Evolutionary conservation across 2,797 vertebrate species (phyloP), one percentile per base, ranked within the genome.

Genomic region (Craterocephalus amniculus): DNA sequence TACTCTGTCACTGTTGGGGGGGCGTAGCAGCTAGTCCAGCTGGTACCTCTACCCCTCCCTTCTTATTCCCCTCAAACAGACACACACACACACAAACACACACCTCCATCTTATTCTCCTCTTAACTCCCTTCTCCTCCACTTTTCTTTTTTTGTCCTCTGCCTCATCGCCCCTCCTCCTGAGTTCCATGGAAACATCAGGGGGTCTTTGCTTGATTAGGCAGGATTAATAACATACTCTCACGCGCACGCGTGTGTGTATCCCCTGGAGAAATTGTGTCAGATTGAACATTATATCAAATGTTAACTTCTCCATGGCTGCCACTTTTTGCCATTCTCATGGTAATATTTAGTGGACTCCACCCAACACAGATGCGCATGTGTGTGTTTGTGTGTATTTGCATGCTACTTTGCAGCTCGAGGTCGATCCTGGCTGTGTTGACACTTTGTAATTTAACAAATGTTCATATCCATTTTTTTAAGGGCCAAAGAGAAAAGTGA

Each of bases 121-220:
- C 72, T 57, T 49, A 72, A 87, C 82, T 76, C 70, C 67, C 49
- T 34, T 35, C 68, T 60, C 67, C 65, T 69, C 63, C 67, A 22
- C 27, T 71, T 55, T 40, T 72, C 82, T 82, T 67, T 84, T 85
- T 68, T 76, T 84, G 24, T 29, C 26, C 51, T 38, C 29, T 75
- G 66, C 66, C 73, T 83, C 78, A 54, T 84, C 31, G 24, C 38
- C 9, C 76, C 66, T 84, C 74, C 79, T 88, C 73, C 56, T 71
- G 81, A 73, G 79, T 71, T 73, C 76, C 72, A 79, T 68, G 67
- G 71, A 82, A 85, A 83, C 88, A 76, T 80, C 83, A 69, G 87
- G 90, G 86, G 88, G 87, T 87, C 88, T 78, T 81, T 45, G 88
- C 90, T 93, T 94, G 93, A 94, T 94, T 93, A 93, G 89, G 87